These are phyloP conservation scores for Uria lomvia DNA, from an alignment of 2,113 vertebrate genomes.

Conservation along the genomic window DNA sequence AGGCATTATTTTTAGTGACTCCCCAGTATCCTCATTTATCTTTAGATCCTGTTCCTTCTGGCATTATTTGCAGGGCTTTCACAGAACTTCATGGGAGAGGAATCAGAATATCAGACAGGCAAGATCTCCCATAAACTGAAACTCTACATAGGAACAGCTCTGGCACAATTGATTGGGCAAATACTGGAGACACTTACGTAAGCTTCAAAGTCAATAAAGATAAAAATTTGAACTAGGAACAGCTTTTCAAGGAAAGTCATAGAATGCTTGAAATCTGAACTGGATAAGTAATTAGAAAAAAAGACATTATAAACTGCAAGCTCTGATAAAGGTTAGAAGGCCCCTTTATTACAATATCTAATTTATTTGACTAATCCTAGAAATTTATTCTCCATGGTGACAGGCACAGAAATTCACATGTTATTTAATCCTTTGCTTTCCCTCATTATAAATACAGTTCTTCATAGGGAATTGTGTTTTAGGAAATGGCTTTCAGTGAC, in stretches of 20 bases:
- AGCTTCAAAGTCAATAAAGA: not conserved
- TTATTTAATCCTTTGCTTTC: constrained; percentile 5
- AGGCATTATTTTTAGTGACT: not conserved
- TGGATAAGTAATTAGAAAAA: not conserved
- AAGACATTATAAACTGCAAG: not conserved
- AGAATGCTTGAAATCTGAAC: not conserved
- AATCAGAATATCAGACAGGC: not conserved
- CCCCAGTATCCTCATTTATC: not conserved
- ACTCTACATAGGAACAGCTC: not conserved
- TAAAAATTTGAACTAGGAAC: not conserved
- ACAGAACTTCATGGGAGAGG: not conserved
- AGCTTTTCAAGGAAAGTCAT: not conserved
- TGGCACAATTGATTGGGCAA: not conserved
- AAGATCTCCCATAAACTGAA: not conserved
- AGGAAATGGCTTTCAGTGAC: not conserved
- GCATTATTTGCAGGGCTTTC: not conserved
- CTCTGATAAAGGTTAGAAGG: not conserved
- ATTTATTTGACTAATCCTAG: not conserved
- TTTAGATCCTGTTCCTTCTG: not conserved
- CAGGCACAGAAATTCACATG: not conserved
- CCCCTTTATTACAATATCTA: not conserved
- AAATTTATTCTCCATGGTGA: not conserved
- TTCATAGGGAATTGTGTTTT: not conserved
- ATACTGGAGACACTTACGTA: not conserved
- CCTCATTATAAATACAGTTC: not conserved